phyloP scores from a whole-genome alignment of 1,140 invertebrate genomes.

The Triops cancriformis region DNA sequence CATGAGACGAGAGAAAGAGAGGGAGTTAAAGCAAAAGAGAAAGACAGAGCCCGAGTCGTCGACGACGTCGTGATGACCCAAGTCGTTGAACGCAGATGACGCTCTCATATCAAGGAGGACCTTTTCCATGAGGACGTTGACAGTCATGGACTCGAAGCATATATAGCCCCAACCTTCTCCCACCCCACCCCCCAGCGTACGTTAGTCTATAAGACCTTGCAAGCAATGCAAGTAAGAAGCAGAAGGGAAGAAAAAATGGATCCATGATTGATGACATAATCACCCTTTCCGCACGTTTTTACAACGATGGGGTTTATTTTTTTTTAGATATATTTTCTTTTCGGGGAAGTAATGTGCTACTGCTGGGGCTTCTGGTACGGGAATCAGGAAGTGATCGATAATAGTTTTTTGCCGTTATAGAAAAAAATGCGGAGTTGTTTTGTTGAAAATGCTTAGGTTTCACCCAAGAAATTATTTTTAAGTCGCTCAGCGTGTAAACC shows the following conservation, averaged over 20 bases:
- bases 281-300: slow-evolving; percentile 4
- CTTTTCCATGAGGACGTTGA: slow-evolving; percentile 6
- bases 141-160: slow-evolving; percentile 2
- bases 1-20: slow-evolving; percentile 5
- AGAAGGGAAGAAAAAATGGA: not conserved
- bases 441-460: no score
- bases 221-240: not conserved
- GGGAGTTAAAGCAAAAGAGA: slow-evolving; percentile 1
- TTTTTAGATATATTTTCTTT: no score
- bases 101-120: slow-evolving; percentile 11
- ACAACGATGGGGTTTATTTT: not conserved
- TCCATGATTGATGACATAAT: not conserved
- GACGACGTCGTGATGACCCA: slow-evolving; percentile 12
- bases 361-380: not conserved
- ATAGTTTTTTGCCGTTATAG: not conserved
- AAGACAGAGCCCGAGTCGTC: not conserved
- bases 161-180: not conserved
- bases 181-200: not conserved
- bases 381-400: not conserved
- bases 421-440: not conserved
- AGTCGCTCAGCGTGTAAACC: no score
- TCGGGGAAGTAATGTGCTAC: not conserved
- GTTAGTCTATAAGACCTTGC: not conserved
- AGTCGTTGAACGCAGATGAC: slow-evolving; percentile 12
- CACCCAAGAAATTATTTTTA: no score